Evolutionary conservation across 1,140 invertebrate genomes (phyloP).

Genomic region (Heliconius himera): DNA sequence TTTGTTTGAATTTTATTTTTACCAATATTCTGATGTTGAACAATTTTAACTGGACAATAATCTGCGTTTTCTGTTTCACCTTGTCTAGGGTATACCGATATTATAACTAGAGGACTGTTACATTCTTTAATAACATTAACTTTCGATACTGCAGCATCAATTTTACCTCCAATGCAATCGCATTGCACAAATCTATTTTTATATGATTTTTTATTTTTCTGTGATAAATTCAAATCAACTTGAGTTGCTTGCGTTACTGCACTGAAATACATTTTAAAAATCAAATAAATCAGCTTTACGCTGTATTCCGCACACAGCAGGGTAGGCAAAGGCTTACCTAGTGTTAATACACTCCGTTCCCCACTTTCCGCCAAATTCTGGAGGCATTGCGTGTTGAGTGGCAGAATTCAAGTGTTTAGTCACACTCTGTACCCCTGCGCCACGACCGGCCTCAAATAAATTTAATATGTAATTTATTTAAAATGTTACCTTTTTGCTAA

Average conservation of each 20-base stretch:
- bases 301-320: no score
- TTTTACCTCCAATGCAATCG: conserved; percentile 28
- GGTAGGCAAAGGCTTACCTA: no score
- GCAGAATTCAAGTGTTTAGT: no score
- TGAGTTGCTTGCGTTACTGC: conserved; percentile 52
- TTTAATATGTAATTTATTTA: no score
- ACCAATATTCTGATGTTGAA: conserved; percentile 20
- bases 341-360: no score
- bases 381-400: no score
- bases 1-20: conserved; percentile 13
- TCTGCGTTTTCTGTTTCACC: conserved; percentile 42
- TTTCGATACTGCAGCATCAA: conserved; percentile 29
- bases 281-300: no score
- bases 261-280: no score
- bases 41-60: conserved; percentile 33
- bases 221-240: conserved; percentile 46
- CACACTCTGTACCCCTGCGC: no score
- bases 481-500: neutral
- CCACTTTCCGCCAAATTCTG: no score
- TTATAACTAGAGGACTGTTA: conserved; percentile 65
- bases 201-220: conserved; percentile 32
- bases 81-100: conserved; percentile 70
- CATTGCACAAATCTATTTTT: conserved; percentile 54
- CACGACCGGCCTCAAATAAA: no score
- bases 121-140: conserved; percentile 43